Conservation (phyloP, 2,888 invertebrate genomes). For the Tipula vernalis region DNA sequence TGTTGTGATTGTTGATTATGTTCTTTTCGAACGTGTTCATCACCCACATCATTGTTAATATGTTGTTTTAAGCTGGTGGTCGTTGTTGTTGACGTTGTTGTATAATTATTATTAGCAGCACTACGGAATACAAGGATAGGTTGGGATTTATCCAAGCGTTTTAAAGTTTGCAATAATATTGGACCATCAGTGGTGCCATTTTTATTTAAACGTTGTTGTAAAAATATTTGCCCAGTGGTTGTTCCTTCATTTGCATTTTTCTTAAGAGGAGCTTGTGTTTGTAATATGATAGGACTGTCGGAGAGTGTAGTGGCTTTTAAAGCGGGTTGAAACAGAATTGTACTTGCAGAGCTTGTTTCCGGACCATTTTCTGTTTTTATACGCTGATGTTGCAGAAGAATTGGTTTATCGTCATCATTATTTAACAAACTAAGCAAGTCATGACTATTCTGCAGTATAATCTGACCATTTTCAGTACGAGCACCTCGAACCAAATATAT, state of each 20-base stretch:
- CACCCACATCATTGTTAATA: conserved; percentile 24
- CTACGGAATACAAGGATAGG: conserved; percentile 35
- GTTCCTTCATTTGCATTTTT: conserved; percentile 22
- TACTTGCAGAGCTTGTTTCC: background rate
- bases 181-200: conserved; percentile 21
- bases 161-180: conserved; percentile 34
- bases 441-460: conserved; percentile 36
- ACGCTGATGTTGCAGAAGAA: conserved; percentile 25
- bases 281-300: conserved; percentile 27
- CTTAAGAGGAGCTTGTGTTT: conserved; percentile 30
- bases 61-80: background rate
- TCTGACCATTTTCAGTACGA: conserved; percentile 36
- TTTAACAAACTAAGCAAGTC: conserved; percentile 34
- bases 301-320: conserved; percentile 14
- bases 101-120: conserved; percentile 16
- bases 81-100: conserved; percentile 12
- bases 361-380: conserved; percentile 19
- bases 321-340: conserved; percentile 20
- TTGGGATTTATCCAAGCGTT: conserved; percentile 35
- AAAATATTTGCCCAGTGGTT: conserved; percentile 24
- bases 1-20: conserved; percentile 23
- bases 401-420: conserved; percentile 24
- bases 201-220: conserved; percentile 19
- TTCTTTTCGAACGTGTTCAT: conserved; percentile 18
- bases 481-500: conserved; percentile 35